Percentiles rank a stretch among this genome's conserved stretches.
These are phyloP conservation scores for Troides helena DNA, from an alignment of 2,888 invertebrate species.

Conservation along the genomic window DNA sequence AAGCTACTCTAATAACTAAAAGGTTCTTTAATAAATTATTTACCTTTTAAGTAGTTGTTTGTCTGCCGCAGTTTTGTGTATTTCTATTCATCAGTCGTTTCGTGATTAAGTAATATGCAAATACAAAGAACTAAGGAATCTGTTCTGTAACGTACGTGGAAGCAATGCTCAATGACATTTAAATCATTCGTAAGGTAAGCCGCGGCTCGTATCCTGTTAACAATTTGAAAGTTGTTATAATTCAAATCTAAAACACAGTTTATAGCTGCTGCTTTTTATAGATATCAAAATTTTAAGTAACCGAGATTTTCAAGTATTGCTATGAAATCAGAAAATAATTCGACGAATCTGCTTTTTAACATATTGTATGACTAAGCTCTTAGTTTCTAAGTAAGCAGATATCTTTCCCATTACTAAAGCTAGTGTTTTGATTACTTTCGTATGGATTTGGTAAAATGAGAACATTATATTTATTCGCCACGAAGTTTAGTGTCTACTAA, in stretches of 20 bases:
- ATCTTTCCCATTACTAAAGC: too few relatives aligned
- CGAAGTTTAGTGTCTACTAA: too few relatives aligned
- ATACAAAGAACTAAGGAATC: constrained; percentile 20
- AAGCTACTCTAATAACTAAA: background rate
- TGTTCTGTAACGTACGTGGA: constrained; percentile 24
- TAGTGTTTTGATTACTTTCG: too few relatives aligned
- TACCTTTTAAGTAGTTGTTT: background rate
- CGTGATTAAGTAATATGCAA: constrained; percentile 18
- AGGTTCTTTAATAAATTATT: background rate
- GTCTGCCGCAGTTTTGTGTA: background rate
- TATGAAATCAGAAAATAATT: too few relatives aligned
- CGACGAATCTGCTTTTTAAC: too few relatives aligned
- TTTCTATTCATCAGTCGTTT: constrained; percentile 10
- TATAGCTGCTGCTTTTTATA: background rate
- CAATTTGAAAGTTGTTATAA: constrained; percentile 19
- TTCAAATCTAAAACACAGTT: background rate
- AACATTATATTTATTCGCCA: too few relatives aligned
- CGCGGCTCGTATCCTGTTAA: constrained; percentile 18
- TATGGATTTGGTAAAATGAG: too few relatives aligned
- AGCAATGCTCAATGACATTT: constrained; percentile 25
- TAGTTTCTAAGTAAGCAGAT: too few relatives aligned
- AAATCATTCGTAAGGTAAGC: constrained; percentile 10
- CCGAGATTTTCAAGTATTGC: background rate
- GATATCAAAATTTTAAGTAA: background rate
- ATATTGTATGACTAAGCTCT: too few relatives aligned